Conservation (phyloP, 1,140 invertebrate species). For the Aleiodes sp. region DNA sequence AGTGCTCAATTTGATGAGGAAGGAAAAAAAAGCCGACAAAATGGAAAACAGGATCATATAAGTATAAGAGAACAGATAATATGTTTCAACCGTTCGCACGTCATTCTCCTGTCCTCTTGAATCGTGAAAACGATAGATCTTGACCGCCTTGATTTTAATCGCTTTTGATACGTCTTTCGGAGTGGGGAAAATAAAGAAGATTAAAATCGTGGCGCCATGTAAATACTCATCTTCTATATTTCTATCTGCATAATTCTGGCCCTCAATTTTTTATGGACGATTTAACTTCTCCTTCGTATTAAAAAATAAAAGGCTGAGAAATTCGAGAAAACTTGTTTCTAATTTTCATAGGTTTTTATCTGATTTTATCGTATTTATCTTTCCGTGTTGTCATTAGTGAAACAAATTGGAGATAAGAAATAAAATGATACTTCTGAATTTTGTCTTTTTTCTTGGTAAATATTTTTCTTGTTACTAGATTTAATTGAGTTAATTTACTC, state of each 20-base stretch:
- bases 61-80: constrained; percentile 9
- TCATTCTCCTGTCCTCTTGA: constrained; percentile 15
- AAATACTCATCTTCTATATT: not conserved
- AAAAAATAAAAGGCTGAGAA: too few species aligned
- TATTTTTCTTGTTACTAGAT: too few species aligned
- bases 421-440: too few species aligned
- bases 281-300: too few species aligned
- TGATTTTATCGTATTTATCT: too few species aligned
- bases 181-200: not conserved
- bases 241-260: not conserved
- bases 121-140: constrained; percentile 9
- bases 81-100: not conserved
- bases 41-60: not conserved
- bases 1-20: too few species aligned
- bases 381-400: too few species aligned
- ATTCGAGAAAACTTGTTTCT: not conserved
- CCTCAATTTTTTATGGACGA: not conserved
- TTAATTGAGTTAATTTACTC: too few species aligned
- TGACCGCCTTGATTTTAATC: constrained; percentile 4
- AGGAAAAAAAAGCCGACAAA: too few species aligned
- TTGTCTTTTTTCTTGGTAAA: too few species aligned
- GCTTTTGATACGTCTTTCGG: not conserved
- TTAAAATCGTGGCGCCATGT: constrained; percentile 6
- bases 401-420: too few species aligned
- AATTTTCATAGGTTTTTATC: not conserved